These are phyloP conservation scores for Caenorhabditis macrosperma DNA, from an alignment of 2,888 invertebrate species.

Conservation along the genomic window DNA sequence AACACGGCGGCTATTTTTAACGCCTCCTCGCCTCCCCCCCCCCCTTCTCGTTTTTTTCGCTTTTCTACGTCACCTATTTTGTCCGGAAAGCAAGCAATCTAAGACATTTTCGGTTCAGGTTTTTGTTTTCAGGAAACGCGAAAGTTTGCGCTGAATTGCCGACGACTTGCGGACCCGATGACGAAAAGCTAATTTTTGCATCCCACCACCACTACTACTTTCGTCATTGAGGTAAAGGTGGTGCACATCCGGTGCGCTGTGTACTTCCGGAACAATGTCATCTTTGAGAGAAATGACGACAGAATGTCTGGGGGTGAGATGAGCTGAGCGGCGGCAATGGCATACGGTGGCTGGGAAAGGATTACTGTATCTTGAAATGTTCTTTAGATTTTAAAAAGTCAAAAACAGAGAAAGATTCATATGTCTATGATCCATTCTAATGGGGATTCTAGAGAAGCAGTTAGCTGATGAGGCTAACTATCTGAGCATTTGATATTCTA, in stretches of 20 bases:
- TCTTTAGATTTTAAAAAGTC: no score
- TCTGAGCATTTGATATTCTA: no score
- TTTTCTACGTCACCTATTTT: constrained; percentile 44
- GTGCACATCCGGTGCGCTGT: constrained; percentile 45
- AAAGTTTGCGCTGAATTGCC: no score
- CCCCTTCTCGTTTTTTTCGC: background rate
- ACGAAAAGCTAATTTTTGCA: constrained; percentile 38
- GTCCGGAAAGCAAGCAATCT: constrained; percentile 45
- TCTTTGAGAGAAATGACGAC: constrained; percentile 21
- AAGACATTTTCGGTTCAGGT: constrained; percentile 39
- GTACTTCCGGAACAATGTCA: constrained; percentile 55
- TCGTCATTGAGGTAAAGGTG: constrained; percentile 7
- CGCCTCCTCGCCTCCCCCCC: constrained; percentile 3
- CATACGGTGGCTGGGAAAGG: no score
- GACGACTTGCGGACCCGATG: no score
- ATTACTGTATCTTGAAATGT: no score
- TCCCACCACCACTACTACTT: background rate
- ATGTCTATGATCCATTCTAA: no score
- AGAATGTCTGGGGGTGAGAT: background rate
- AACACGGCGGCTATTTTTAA: constrained; percentile 43
- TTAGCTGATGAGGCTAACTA: no score
- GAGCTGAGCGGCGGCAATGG: no score
- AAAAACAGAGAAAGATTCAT: no score
- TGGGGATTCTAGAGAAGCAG: no score
- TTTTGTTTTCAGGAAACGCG: constrained; percentile 6